Percentiles rank a stretch among this genome's conserved stretches.
Conservation (phyloP, 2,113 vertebrate genomes). For the Orcinus orca region DNA sequence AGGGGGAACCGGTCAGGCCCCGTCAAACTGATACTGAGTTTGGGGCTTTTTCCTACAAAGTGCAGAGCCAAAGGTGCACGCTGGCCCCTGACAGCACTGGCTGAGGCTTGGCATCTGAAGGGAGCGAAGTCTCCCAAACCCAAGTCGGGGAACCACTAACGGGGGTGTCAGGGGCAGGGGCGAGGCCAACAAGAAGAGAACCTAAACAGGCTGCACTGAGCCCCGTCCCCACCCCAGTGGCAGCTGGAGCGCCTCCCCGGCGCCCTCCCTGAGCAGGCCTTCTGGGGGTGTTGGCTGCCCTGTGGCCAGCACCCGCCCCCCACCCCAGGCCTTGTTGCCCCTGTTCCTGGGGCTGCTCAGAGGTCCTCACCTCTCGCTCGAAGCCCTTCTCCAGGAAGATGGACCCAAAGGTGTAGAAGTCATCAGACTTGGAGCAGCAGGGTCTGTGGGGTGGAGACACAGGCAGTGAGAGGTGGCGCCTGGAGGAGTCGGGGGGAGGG, state of each 20-base stretch:
- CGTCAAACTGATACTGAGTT: fast-evolving
- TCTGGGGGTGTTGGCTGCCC: neutral
- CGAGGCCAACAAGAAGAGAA: neutral
- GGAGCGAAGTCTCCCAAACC: neutral
- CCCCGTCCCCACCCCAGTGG: fast-evolving
- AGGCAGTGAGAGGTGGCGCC: neutral
- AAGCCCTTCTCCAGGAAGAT: slow-evolving; percentile 93
- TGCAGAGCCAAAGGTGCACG: neutral
- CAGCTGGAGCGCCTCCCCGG: neutral
- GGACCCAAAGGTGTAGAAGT: slow-evolving; percentile 88
- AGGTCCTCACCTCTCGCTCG: slow-evolving; percentile 91
- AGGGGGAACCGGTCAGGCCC: neutral
- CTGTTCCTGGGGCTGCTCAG: fast-evolving
- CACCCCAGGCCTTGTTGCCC: neutral
- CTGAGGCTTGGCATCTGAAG: fast-evolving
- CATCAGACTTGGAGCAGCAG: slow-evolving; percentile 91
- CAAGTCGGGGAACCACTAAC: fast-evolving
- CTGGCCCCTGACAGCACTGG: neutral
- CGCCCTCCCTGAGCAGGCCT: too few species aligned
- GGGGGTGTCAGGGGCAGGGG: fast-evolving
- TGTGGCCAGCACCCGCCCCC: fast-evolving
- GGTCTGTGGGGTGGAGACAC: slow-evolving; percentile 81
- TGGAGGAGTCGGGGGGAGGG: neutral
- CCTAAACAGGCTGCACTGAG: fast-evolving
- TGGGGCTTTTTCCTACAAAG: too few species aligned